Conservation (phyloP, 1,140 invertebrate genomes). For the Pseudobourletiella spinata region DNA sequence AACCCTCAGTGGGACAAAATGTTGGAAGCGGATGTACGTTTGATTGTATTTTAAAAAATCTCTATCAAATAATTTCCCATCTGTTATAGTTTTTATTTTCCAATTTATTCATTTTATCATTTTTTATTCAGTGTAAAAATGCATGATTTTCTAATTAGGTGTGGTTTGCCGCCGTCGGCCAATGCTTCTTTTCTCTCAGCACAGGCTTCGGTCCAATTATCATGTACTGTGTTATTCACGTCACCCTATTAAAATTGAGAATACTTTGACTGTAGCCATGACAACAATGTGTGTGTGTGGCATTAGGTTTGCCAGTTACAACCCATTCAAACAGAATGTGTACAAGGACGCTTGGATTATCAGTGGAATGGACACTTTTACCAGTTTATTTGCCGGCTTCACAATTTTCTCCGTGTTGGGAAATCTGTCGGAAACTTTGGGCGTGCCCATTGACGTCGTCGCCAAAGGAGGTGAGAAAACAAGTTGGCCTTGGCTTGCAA, state of each 20-base stretch:
- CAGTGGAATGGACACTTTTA: slow-evolving; percentile 46
- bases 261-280: background rate
- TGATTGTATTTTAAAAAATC: too few relatives aligned
- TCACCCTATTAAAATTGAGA: background rate
- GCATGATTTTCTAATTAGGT: background rate
- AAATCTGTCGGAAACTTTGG: background rate
- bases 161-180: slow-evolving; percentile 63
- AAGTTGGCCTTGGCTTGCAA: background rate
- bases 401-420: slow-evolving; percentile 58
- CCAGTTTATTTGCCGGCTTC: slow-evolving; percentile 71
- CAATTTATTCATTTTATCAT: background rate
- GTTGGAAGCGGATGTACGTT: slow-evolving; percentile 46
- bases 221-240: slow-evolving; percentile 35
- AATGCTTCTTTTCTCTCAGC: slow-evolving; percentile 74
- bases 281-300: background rate
- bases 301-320: slow-evolving; percentile 13
- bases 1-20: slow-evolving; percentile 59
- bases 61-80: too few relatives aligned
- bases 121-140: slow-evolving; percentile 8
- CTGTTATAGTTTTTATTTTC: background rate
- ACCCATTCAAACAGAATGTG: slow-evolving; percentile 16
- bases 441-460: slow-evolving; percentile 52
- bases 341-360: slow-evolving; percentile 16
- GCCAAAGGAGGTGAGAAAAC: slow-evolving; percentile 45
- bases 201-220: slow-evolving; percentile 64